phyloP scores from a whole-genome alignment of 2,888 invertebrate genomes.

The Belgica antarctica region DNA sequence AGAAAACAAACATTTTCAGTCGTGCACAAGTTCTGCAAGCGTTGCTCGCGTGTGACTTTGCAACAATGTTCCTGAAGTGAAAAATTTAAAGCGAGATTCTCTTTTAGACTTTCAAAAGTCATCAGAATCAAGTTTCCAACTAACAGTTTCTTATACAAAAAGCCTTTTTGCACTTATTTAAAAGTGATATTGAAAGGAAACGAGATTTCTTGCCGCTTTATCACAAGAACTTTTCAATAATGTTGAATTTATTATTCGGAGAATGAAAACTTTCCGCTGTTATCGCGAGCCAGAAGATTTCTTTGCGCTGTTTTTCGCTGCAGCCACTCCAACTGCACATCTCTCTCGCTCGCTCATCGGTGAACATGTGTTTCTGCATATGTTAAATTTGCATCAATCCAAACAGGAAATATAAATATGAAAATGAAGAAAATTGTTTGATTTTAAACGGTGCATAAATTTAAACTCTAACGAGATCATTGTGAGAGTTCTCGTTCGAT shows the following conservation, averaged over 20 bases:
- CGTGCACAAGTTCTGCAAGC: no score
- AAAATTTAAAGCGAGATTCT: no score
- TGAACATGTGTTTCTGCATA: conserved; percentile 11
- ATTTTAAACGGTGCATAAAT: neutral
- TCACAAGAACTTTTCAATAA: conserved; percentile 24
- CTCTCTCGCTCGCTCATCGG: neutral
- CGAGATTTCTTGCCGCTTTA: neutral
- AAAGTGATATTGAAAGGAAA: neutral
- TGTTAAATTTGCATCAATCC: conserved; percentile 33
- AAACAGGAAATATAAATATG: conserved; percentile 40
- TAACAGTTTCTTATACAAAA: no score
- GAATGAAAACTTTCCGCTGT: conserved; percentile 14
- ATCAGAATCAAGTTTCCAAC: no score
- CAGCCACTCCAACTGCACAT: conserved; percentile 11
- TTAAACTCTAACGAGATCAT: neutral
- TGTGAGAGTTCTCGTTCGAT: no score
- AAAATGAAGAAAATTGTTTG: conserved; percentile 20
- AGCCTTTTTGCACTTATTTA: no score
- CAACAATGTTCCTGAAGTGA: no score
- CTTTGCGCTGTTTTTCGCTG: neutral
- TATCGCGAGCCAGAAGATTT: conserved; percentile 11
- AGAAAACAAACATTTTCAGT: no score
- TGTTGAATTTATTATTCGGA: conserved; percentile 21
- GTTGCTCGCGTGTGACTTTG: no score
- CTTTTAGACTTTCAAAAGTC: no score